phyloP scores from a whole-genome alignment of 2,113 vertebrate species.

The Equus przewalskii region DNA sequence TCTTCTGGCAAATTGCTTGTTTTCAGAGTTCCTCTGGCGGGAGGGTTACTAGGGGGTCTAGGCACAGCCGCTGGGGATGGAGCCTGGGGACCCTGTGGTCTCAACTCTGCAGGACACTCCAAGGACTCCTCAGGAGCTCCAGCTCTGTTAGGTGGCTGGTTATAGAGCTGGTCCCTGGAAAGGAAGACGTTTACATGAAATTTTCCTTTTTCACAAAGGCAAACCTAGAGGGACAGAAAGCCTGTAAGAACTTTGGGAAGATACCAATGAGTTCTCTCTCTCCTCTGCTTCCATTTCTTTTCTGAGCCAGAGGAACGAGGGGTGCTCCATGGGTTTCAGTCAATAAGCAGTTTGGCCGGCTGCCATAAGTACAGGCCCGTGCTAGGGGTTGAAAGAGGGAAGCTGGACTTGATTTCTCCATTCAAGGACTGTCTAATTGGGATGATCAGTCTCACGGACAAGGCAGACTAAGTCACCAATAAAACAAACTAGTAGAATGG shows the following conservation, averaged over 20 bases:
- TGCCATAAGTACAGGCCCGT: background rate
- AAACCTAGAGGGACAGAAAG: background rate
- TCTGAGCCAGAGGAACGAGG: background rate
- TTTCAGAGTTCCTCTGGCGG: constrained; percentile 88
- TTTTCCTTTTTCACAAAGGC: background rate
- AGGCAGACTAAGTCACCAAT: constrained; percentile 49
- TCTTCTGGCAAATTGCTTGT: constrained; percentile 90
- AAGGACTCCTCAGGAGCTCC: constrained; percentile 64
- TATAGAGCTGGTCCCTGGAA: constrained; percentile 84
- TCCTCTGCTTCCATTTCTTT: constrained; percentile 43
- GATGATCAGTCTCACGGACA: constrained; percentile 55
- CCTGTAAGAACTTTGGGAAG: background rate
- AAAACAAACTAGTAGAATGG: constrained; percentile 47
- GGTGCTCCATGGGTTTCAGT: background rate
- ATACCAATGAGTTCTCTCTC: background rate
- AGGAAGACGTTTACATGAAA: constrained; percentile 48
- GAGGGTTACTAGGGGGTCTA: constrained; percentile 84
- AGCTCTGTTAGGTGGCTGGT: constrained; percentile 76
- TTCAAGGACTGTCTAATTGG: constrained; percentile 58
- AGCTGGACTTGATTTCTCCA: constrained; percentile 49
- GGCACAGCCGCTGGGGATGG: constrained; percentile 82
- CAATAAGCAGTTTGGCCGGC: background rate
- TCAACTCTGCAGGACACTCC: constrained; percentile 75
- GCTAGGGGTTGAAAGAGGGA: background rate
- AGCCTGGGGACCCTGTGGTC: constrained; percentile 66